phyloP scores from a whole-genome alignment of 2,888 invertebrate genomes.

The Perizoma flavofasciatum region DNA sequence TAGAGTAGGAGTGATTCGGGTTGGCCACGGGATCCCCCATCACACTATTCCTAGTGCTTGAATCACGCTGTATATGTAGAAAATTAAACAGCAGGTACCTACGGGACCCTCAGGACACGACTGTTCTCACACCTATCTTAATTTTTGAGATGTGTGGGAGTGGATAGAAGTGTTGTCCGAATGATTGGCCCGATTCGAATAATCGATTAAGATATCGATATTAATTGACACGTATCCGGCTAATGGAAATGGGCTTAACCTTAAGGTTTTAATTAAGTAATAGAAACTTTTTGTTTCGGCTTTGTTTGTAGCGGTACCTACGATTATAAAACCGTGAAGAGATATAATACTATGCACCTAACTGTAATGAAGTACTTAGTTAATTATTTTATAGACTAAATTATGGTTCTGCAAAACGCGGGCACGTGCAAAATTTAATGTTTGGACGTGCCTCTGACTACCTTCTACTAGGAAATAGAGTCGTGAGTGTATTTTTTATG shows the following conservation, averaged over 20 bases:
- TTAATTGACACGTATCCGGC: constrained; percentile 40
- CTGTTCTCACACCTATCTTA: background rate
- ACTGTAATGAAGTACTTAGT: too few species aligned
- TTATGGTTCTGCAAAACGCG: too few species aligned
- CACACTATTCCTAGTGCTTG: too few species aligned
- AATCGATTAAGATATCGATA: constrained; percentile 42
- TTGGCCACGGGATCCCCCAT: too few species aligned
- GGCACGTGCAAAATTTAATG: too few species aligned
- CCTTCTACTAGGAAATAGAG: too few species aligned
- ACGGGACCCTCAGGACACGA: constrained; percentile 4
- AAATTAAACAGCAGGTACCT: background rate
- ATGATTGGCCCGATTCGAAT: constrained; percentile 31
- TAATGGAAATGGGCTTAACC: constrained; percentile 39
- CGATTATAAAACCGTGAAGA: constrained; percentile 1
- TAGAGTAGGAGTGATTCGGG: too few species aligned
- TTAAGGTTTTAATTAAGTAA: constrained; percentile 29
- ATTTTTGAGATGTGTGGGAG: constrained; percentile 21
- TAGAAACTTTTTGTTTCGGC: constrained; percentile 20
- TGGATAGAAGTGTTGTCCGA: constrained; percentile 28
- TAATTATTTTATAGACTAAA: too few species aligned
- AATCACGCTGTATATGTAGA: background rate
- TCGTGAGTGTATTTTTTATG: too few species aligned
- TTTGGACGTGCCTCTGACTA: too few species aligned
- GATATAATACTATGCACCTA: too few species aligned
- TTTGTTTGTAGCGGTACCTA: constrained; percentile 12